phyloP scores from a whole-genome alignment of 92 coral and sea anemone genomes.

The Parazoanthus atlanticus region DNA sequence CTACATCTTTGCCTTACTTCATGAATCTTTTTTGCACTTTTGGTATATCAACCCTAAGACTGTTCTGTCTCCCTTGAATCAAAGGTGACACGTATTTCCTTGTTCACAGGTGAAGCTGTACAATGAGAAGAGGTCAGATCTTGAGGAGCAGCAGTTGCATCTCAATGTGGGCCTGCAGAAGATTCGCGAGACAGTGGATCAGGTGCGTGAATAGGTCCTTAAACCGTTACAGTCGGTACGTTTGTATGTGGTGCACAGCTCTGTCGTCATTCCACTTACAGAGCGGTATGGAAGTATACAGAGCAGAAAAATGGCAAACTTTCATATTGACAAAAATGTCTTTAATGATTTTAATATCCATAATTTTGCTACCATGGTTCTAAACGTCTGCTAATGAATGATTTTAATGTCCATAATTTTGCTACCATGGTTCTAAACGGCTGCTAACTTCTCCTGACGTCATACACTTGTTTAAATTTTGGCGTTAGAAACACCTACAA shows the following conservation, averaged over 20 bases:
- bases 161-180: slow-evolving; percentile 96
- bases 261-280: neutral
- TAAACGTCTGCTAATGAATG: no score
- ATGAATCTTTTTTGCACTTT: neutral
- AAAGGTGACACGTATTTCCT: no score
- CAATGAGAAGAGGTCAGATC: slow-evolving; percentile 97
- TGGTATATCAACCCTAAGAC: no score
- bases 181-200: slow-evolving; percentile 98
- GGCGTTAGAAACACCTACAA: no score
- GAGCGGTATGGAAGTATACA: neutral
- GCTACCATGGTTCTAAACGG: no score
- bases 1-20: neutral
- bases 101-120: slow-evolving; percentile 84
- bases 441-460: no score
- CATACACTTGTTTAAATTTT: no score
- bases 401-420: no score
- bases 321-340: no score
- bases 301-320: no score
- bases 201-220: slow-evolving; percentile 47
- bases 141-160: slow-evolving; percentile 97
- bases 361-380: no score
- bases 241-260: neutral
- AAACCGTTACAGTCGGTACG: neutral
- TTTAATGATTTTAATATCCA: no score
- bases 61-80: neutral